Evolutionary conservation across 30 jellyfish, hydroid and myxozoan genomes (phyloP).

Genomic region (Mastigias papua): DNA sequence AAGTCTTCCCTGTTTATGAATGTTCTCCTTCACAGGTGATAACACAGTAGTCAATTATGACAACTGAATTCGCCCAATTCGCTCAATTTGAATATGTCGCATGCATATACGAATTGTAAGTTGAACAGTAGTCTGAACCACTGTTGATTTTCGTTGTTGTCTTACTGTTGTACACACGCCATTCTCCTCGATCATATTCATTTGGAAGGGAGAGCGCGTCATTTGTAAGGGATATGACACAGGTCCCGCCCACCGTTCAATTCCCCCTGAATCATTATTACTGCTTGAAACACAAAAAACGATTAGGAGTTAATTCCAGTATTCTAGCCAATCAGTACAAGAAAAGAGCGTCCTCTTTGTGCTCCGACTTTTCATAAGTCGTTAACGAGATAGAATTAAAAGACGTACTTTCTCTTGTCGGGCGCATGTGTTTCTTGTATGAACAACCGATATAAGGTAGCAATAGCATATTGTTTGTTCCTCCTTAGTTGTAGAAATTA

Average conservation of each 20-base stretch:
- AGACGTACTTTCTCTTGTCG: conserved; percentile 19
- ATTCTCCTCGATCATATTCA: neutral
- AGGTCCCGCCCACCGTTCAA: conserved; percentile 49
- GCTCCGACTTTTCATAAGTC: conserved; percentile 36
- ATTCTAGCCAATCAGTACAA: conserved; percentile 53
- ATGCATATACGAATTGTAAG: too few species aligned
- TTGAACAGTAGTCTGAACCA: too few species aligned
- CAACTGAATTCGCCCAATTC: too few species aligned
- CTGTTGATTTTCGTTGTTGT: neutral
- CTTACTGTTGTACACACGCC: neutral
- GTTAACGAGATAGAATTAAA: conserved; percentile 60
- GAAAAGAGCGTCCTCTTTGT: conserved; percentile 35
- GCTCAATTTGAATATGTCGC: too few species aligned
- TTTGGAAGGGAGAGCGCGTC: neutral
- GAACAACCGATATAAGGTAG: neutral
- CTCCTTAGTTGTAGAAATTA: neutral
- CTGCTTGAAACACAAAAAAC: conserved; percentile 35
- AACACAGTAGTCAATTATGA: too few species aligned
- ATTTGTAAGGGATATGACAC: conserved; percentile 26
- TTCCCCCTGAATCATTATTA: conserved; percentile 28
- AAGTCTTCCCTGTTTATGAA: too few species aligned
- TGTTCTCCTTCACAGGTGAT: too few species aligned
- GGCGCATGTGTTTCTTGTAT: conserved; percentile 42
- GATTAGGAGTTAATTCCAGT: conserved; percentile 44
- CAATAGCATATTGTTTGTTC: conserved; percentile 26